Evolutionary conservation across 2,113 vertebrate species (phyloP), one percentile per base, ranked within the genome.

Genomic region (Rynchops niger): DNA sequence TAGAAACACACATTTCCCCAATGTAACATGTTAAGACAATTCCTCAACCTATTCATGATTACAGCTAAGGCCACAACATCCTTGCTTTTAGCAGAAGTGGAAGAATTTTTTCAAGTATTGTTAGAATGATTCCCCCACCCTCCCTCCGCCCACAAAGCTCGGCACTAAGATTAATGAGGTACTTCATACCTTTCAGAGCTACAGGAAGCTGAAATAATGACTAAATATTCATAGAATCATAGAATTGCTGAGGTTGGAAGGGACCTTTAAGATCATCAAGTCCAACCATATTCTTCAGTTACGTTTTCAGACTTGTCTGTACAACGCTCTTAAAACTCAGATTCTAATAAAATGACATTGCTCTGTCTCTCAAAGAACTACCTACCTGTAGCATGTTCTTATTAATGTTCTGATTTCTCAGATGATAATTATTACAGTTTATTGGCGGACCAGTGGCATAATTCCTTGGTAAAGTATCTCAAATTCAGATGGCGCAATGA

Each of bases 201-300:
- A 76, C 62, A 93, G 66, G 62, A 85, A 90, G 50, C 66, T 50
- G 12, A 82, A 88, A 70, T 32, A 79, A 65, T 56, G 56, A 43
- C 56, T 74, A 45, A n/a, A 56, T 81, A 42, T n/a, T n/a, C n/a
- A n/a, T n/a, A n/a, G n/a, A n/a, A n/a, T n/a, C n/a, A n/a, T n/a
- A n/a, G n/a, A n/a, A n/a, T n/a, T n/a, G n/a, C n/a, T n/a, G n/a
- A n/a, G n/a, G n/a, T n/a, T n/a, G n/a, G n/a, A n/a, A n/a, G n/a
- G n/a, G n/a, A n/a, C n/a, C n/a, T n/a, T n/a, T n/a, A n/a, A n/a
- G n/a, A n/a, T n/a, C n/a, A n/a, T n/a, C n/a, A n/a, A n/a, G n/a
- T n/a, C n/a, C n/a, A n/a, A n/a, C n/a, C n/a, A n/a, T n/a, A n/a
- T 19, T 85, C 62, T 72, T 56, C 4, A 0, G 55, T 67, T 63